Evolutionary conservation across 2,797 vertebrate genomes (phyloP).

Genomic region (Basileuterus tristriatus): DNA sequence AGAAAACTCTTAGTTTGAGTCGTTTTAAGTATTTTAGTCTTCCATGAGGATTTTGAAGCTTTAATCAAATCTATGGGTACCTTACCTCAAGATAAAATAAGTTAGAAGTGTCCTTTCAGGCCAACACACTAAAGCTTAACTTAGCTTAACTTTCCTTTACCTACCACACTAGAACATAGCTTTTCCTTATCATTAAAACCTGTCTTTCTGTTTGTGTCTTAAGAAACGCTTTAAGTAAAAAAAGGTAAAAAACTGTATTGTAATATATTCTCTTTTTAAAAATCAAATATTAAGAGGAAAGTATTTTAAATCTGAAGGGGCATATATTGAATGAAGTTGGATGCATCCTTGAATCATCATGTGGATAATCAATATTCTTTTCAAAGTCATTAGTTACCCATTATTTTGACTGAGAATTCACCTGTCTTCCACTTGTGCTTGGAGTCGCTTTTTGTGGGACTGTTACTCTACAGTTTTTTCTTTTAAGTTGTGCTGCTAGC

Average conservation of each 20-base stretch:
- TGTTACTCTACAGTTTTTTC: background rate
- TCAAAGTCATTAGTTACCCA: background rate
- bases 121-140: background rate
- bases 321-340: background rate
- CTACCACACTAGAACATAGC: background rate
- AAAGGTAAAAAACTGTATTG: background rate
- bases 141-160: background rate
- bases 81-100: background rate
- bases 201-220: background rate
- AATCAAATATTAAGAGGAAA: background rate
- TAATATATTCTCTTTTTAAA: background rate
- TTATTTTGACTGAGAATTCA: background rate
- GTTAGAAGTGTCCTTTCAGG: background rate
- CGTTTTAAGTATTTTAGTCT: background rate
- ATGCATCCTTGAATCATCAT: background rate
- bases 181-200: background rate
- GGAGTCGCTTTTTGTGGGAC: background rate
- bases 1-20: background rate
- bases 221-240: background rate
- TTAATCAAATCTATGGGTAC: background rate
- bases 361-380: background rate
- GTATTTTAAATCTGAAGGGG: background rate
- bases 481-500: background rate
- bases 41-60: background rate
- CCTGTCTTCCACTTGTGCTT: background rate